Percentiles rank a stretch among this genome's conserved stretches.
phyloP scores from a whole-genome alignment of 2,888 invertebrate species.

The Drosophila mercatorum region DNA sequence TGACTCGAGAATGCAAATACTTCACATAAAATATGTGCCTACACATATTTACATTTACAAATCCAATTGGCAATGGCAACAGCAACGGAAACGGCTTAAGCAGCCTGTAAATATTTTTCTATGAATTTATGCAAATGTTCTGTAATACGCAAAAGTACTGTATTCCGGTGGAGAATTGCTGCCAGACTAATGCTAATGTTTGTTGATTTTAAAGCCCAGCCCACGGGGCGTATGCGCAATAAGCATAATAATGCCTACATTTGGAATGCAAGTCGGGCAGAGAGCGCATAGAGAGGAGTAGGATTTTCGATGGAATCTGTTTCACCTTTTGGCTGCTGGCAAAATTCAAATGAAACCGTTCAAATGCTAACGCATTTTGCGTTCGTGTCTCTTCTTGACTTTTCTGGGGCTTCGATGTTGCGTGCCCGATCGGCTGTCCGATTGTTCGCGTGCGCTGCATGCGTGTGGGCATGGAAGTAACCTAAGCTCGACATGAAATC shows the following conservation, averaged over 20 bases:
- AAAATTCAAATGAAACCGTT: slow-evolving; percentile 17
- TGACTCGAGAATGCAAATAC: slow-evolving; percentile 6
- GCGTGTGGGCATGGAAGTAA: slow-evolving; percentile 25
- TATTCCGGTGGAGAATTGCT: slow-evolving; percentile 19
- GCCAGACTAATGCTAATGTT: slow-evolving; percentile 40
- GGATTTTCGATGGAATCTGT: slow-evolving; percentile 5
- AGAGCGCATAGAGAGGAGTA: neutral
- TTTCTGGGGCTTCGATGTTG: slow-evolving; percentile 67
- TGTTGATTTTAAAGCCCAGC: slow-evolving; percentile 5
- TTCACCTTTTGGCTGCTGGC: neutral
- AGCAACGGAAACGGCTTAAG: slow-evolving; percentile 35
- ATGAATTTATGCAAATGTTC: slow-evolving; percentile 69
- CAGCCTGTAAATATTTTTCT: slow-evolving; percentile 64
- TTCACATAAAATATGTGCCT: slow-evolving; percentile 30
- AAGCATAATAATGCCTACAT: slow-evolving; percentile 29
- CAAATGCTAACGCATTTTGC: slow-evolving; percentile 34
- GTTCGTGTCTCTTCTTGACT: slow-evolving; percentile 31
- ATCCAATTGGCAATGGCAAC: slow-evolving; percentile 43
- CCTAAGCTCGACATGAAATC: slow-evolving; percentile 66
- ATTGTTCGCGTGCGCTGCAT: slow-evolving; percentile 20
- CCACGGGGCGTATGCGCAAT: slow-evolving; percentile 44
- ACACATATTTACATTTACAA: neutral
- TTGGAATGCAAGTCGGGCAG: slow-evolving; percentile 11
- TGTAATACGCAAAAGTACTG: slow-evolving; percentile 41
- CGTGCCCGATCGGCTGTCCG: slow-evolving; percentile 58